A percentile compares a stretch with the other conserved stretches of the same genome.
Conservation (phyloP, 1,140 invertebrate species). For the Nephotettix cincticeps region DNA sequence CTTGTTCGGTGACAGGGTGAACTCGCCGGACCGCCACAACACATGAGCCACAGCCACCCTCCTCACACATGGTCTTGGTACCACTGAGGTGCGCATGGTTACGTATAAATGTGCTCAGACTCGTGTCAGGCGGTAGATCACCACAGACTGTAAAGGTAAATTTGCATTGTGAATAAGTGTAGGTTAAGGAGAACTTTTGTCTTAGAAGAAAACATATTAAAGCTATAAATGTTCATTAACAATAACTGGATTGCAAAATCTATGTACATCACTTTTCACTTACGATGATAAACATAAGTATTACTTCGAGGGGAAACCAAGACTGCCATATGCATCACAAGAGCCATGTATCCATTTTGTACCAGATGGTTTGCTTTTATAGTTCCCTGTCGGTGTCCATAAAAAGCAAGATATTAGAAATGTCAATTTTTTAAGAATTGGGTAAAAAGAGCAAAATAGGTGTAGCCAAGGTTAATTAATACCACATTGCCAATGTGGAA, state of each 20-base stretch:
- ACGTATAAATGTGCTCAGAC: background rate
- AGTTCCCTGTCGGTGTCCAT: no score
- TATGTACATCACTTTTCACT: background rate
- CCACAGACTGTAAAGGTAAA: background rate
- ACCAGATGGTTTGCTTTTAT: no score
- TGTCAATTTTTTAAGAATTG: no score
- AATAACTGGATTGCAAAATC: background rate
- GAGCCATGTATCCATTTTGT: no score
- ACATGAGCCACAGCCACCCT: constrained; percentile 92
- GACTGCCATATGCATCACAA: no score
- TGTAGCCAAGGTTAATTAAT: no score
- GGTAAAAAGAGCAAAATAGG: no score
- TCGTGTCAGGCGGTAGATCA: constrained; percentile 52
- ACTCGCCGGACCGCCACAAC: constrained; percentile 66
- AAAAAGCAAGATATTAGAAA: no score
- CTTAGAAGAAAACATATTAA: background rate
- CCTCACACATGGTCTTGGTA: constrained; percentile 88
- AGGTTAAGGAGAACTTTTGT: background rate
- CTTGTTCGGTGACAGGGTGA: constrained; percentile 54
- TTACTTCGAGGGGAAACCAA: background rate
- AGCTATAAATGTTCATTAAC: background rate
- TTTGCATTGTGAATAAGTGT: background rate
- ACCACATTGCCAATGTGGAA: no score
- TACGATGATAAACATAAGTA: background rate
- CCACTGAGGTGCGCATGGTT: constrained; percentile 72